These are phyloP conservation scores for Gasteruption jaculator DNA, from an alignment of 2,888 invertebrate species.

Conservation along the genomic window DNA sequence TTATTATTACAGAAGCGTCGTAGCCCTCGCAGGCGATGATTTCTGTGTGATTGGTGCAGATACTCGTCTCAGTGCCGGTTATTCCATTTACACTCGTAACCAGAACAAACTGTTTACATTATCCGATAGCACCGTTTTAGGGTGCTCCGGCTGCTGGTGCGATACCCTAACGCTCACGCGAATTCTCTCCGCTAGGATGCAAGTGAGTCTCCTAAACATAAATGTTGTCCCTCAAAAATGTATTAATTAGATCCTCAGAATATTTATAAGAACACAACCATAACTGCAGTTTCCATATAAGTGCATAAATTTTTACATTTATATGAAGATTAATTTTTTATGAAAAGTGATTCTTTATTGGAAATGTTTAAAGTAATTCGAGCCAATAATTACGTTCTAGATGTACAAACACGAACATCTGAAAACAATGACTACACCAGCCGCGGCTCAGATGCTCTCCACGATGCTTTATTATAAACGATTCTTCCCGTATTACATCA, in stretches of 20 bases:
- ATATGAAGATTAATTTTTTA: too few species aligned
- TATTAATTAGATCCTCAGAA: neutral
- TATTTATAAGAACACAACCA: too few species aligned
- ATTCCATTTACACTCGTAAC: constrained; percentile 82
- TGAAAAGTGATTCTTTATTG: too few species aligned
- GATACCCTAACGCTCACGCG: constrained; percentile 89
- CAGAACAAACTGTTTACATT: constrained; percentile 84
- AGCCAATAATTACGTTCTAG: constrained; percentile 44
- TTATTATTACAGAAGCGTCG: constrained; percentile 69
- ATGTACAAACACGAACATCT: constrained; percentile 95
- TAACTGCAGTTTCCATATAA: too few species aligned
- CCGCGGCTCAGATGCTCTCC: constrained; percentile 93
- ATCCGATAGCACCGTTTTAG: constrained; percentile 81
- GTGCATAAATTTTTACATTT: too few species aligned
- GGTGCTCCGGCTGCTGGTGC: constrained; percentile 96
- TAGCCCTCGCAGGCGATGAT: constrained; percentile 94
- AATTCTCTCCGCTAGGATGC: constrained; percentile 79
- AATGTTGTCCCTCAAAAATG: neutral
- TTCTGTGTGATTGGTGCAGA: constrained; percentile 94
- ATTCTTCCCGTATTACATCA: constrained; percentile 98
- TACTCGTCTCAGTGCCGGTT: constrained; percentile 87
- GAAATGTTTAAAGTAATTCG: neutral
- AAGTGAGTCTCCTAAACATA: constrained; percentile 51
- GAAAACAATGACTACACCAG: constrained; percentile 86
- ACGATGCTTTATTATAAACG: constrained; percentile 93